These are phyloP conservation scores for Prenolepis imparis DNA, from an alignment of 2,888 invertebrate genomes.

Conservation along the genomic window DNA sequence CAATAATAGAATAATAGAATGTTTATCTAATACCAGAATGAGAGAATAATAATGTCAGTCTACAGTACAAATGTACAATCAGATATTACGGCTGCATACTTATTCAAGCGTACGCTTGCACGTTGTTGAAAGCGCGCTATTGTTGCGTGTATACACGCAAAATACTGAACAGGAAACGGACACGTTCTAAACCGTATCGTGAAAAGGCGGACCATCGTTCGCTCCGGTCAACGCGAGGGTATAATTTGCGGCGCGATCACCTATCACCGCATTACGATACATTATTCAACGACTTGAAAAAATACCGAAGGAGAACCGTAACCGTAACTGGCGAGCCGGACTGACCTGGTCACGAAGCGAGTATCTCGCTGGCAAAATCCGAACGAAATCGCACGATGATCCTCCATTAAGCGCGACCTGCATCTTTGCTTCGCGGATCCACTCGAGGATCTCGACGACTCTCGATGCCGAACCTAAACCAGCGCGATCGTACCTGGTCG, in stretches of 20 bases:
- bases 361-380: conserved; percentile 37
- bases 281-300: conserved; percentile 18
- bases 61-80: conserved; percentile 29
- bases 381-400: conserved; percentile 69
- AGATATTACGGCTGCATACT: conserved; percentile 22
- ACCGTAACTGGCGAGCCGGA: neutral
- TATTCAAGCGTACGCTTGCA: conserved; percentile 31
- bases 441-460: conserved; percentile 64
- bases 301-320: neutral
- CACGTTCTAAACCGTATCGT: conserved; percentile 6
- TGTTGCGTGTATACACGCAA: neutral
- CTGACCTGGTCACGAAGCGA: conserved; percentile 21
- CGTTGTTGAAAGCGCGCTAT: conserved; percentile 22
- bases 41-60: conserved; percentile 34
- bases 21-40: conserved; percentile 31
- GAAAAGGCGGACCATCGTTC: neutral
- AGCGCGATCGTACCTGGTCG: conserved; percentile 32
- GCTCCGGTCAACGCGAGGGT: neutral
- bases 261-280: conserved; percentile 6
- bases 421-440: conserved; percentile 54
- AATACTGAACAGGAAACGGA: conserved; percentile 25
- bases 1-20: conserved; percentile 38
- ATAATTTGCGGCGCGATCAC: neutral
- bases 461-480: conserved; percentile 69
- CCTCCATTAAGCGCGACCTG: conserved; percentile 65